These are phyloP conservation scores for Napeogenes sylphis DNA, from an alignment of 2,888 invertebrate species.

Conservation along the genomic window DNA sequence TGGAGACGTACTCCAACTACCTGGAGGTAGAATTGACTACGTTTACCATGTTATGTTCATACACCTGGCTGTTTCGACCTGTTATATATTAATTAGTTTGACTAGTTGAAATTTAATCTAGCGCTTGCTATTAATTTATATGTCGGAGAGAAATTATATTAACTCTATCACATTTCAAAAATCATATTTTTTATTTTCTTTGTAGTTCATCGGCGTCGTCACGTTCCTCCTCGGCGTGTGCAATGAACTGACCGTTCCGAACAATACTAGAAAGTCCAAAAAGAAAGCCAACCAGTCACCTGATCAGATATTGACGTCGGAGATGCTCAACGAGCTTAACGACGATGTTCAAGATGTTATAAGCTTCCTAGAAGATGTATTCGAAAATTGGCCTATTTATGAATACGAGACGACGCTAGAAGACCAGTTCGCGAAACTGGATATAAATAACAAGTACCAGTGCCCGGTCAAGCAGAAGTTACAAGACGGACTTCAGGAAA, in stretches of 20 bases:
- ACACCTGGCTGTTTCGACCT: too few species aligned
- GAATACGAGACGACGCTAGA: slow-evolving; percentile 51
- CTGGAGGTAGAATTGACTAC: slow-evolving; percentile 72
- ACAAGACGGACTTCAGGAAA: slow-evolving; percentile 66
- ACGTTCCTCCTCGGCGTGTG: slow-evolving; percentile 77
- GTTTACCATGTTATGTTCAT: too few species aligned
- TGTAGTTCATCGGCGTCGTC: slow-evolving; percentile 78
- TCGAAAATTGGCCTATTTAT: slow-evolving; percentile 65
- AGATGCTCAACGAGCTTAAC: slow-evolving; percentile 55
- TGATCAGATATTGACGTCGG: slow-evolving; percentile 58
- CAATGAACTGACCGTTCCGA: slow-evolving; percentile 70
- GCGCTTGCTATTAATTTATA: too few species aligned
- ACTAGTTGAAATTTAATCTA: too few species aligned
- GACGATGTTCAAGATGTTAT: slow-evolving; percentile 55
- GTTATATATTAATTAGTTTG: too few species aligned
- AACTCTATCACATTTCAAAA: too few species aligned
- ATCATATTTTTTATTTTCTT: slow-evolving; percentile 23
- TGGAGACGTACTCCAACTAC: slow-evolving; percentile 78
- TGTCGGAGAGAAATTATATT: too few species aligned
- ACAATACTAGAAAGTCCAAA: slow-evolving; percentile 76
- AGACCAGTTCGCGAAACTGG: slow-evolving; percentile 57
- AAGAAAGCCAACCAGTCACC: slow-evolving; percentile 73
- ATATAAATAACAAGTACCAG: slow-evolving; percentile 51
- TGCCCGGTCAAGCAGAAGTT: slow-evolving; percentile 67
- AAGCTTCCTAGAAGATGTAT: slow-evolving; percentile 53